These are phyloP conservation scores for Semaprochilodus insignis DNA, from an alignment of 2,797 vertebrate genomes.

Conservation along the genomic window DNA sequence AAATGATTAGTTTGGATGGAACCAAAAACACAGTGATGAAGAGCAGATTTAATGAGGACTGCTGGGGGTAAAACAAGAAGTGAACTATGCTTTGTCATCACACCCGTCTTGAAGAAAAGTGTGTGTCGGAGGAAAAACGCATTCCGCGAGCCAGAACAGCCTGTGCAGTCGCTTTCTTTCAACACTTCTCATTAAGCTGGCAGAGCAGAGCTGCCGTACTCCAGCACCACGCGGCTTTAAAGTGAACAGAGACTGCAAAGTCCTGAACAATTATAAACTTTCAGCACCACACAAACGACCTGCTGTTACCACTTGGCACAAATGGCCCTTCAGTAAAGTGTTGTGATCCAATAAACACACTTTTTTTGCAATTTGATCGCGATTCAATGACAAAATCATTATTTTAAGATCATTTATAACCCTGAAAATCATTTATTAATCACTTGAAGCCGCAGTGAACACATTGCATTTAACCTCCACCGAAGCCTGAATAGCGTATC, in stretches of 20 bases:
- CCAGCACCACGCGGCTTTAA: not conserved
- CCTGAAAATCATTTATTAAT: too few species aligned
- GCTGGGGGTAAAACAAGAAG: not conserved
- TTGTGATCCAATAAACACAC: not conserved
- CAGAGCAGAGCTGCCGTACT: not conserved
- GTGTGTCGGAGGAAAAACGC: not conserved
- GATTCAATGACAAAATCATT: too few species aligned
- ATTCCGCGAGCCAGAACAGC: not conserved
- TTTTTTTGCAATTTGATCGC: too few species aligned
- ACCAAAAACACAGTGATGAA: not conserved
- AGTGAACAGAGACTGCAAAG: not conserved
- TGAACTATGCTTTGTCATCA: not conserved
- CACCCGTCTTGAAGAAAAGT: not conserved
- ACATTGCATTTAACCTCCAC: too few species aligned
- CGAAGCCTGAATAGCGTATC: too few species aligned
- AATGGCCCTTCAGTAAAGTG: not conserved
- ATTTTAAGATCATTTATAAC: too few species aligned
- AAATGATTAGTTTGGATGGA: not conserved
- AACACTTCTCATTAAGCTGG: not conserved
- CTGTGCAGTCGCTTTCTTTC: not conserved
- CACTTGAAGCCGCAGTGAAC: too few species aligned
- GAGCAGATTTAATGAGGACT: conserved; percentile 1
- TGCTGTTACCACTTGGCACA: not conserved
- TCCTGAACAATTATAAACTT: not conserved
- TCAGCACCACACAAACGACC: not conserved